These are phyloP conservation scores for Phalacrocorax aristotelis DNA, from an alignment of 2,113 vertebrate species.

Conservation along the genomic window DNA sequence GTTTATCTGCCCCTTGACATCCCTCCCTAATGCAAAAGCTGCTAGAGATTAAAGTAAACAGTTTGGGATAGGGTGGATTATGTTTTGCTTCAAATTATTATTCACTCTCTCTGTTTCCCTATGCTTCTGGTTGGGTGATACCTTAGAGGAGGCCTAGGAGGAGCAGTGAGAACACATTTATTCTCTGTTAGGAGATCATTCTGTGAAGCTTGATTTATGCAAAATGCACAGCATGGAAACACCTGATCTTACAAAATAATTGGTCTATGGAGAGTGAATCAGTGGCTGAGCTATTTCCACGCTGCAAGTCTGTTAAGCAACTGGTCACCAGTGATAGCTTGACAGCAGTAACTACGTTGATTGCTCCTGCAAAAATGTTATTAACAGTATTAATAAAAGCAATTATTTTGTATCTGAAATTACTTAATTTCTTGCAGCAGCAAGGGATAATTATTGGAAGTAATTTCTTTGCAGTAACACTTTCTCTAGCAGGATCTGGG, in stretches of 20 bases:
- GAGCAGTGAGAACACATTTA: background rate
- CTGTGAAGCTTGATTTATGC: background rate
- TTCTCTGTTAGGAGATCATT: background rate
- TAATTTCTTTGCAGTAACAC: background rate
- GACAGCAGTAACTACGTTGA: background rate
- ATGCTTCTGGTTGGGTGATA: background rate
- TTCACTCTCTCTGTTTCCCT: background rate
- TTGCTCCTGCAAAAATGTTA: background rate
- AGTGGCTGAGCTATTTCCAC: background rate
- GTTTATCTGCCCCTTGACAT: background rate
- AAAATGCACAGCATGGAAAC: background rate
- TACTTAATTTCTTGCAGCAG: background rate
- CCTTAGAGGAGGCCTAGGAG: background rate
- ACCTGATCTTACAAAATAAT: background rate
- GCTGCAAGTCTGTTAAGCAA: background rate
- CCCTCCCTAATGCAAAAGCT: background rate
- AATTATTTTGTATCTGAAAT: background rate
- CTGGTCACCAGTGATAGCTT: background rate
- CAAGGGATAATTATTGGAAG: background rate
- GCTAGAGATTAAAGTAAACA: background rate
- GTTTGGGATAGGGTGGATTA: background rate
- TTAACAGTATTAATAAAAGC: background rate
- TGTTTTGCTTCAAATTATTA: background rate
- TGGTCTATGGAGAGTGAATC: background rate
- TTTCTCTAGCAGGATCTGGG: background rate